phyloP scores from a whole-genome alignment of 2,113 vertebrate species.

The Ciconia stormi region DNA sequence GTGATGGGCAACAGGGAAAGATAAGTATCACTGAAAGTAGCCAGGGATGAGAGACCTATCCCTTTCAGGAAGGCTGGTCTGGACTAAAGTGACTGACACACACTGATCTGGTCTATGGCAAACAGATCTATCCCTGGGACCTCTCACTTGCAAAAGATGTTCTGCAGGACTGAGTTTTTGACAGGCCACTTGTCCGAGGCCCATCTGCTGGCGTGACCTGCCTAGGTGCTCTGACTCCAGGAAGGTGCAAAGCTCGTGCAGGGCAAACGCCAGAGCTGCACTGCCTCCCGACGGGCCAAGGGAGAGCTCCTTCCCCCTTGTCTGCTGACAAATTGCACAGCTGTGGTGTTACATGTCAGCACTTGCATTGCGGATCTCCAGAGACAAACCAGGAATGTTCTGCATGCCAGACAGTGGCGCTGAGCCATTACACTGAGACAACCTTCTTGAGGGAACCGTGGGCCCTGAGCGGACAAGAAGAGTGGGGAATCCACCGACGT shows the following conservation, averaged over 20 bases:
- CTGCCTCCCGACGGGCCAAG: neutral
- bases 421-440: conserved; percentile 48
- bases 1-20: neutral
- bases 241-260: accelerated
- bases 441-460: conserved; percentile 12
- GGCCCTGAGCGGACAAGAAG: neutral
- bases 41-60: neutral
- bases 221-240: neutral
- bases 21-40: neutral
- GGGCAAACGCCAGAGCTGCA: neutral
- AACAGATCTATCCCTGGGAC: neutral
- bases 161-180: neutral
- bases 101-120: neutral
- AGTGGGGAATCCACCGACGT: neutral
- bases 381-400: conserved; percentile 67
- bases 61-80: neutral
- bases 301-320: neutral
- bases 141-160: neutral
- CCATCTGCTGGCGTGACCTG: accelerated
- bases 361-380: conserved; percentile 53
- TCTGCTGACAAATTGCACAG: conserved; percentile 60
- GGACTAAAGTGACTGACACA: neutral
- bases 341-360: conserved; percentile 69
- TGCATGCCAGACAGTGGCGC: conserved; percentile 48
- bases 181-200: neutral